These are phyloP conservation scores for Pheucticus melanocephalus DNA, from an alignment of 2,113 vertebrate species.

Conservation along the genomic window DNA sequence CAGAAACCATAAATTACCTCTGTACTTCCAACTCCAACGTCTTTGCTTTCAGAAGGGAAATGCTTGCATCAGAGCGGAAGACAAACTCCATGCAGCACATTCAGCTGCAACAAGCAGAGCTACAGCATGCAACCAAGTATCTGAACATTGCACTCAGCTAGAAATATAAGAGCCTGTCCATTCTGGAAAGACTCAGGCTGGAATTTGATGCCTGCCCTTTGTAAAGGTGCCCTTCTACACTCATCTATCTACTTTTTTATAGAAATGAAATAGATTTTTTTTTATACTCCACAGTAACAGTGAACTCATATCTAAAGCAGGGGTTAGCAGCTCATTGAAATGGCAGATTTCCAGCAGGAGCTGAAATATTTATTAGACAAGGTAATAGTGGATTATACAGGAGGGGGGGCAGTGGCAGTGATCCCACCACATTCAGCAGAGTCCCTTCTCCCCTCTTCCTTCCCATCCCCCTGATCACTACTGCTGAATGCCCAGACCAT, in stretches of 20 bases:
- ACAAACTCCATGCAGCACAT: background rate
- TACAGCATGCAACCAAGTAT: background rate
- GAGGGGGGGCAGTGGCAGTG: background rate
- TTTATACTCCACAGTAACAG: background rate
- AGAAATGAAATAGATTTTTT: background rate
- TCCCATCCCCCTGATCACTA: background rate
- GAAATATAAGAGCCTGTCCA: background rate
- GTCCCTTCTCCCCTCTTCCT: background rate
- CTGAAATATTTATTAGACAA: background rate
- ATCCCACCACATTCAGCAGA: background rate
- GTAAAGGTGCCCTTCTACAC: background rate
- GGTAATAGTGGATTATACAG: background rate
- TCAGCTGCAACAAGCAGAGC: slow-evolving; percentile 16
- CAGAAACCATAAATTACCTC: background rate
- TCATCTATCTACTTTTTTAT: background rate
- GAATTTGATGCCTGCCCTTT: background rate
- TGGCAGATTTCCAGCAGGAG: background rate
- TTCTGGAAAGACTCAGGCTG: background rate
- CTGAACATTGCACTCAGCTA: background rate
- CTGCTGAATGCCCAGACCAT: background rate
- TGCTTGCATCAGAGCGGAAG: background rate
- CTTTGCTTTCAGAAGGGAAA: background rate
- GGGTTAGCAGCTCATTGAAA: background rate
- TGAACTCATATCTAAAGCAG: background rate
- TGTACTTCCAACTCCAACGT: background rate